A percentile compares a stretch with the other conserved stretches of the same genome.
Conservation (phyloP, 2,888 invertebrate species). For the Watsonalla binaria region DNA sequence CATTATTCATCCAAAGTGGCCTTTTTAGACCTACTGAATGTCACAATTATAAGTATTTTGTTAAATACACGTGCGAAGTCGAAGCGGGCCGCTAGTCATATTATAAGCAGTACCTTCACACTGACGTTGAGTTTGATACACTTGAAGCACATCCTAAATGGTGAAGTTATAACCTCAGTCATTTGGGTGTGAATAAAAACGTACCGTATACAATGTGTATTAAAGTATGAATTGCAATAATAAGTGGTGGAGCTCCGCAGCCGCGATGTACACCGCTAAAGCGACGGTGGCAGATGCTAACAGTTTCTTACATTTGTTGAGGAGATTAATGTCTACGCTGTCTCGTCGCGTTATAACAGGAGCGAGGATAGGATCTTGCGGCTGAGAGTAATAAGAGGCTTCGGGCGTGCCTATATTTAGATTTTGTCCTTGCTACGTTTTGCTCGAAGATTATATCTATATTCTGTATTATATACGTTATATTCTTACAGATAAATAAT, state of each 20-base stretch:
- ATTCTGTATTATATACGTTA: too few relatives aligned
- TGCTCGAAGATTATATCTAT: too few relatives aligned
- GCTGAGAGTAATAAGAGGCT: slow-evolving; percentile 8
- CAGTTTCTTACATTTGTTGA: slow-evolving; percentile 49
- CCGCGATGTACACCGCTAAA: background rate
- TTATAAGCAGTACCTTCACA: too few relatives aligned
- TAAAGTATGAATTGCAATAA: background rate
- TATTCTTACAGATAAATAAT: too few relatives aligned
- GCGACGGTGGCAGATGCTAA: slow-evolving; percentile 34
- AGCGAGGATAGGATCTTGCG: slow-evolving; percentile 18
- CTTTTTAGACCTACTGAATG: too few relatives aligned
- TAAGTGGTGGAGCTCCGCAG: background rate
- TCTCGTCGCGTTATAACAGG: slow-evolving; percentile 33
- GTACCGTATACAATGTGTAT: background rate
- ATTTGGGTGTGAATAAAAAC: background rate
- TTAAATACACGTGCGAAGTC: too few relatives aligned
- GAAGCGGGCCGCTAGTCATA: too few relatives aligned
- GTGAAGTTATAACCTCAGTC: background rate
- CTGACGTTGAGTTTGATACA: too few relatives aligned
- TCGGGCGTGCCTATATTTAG: slow-evolving; percentile 1
- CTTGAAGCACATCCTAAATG: too few relatives aligned
- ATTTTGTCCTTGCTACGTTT: background rate
- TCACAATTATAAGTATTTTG: too few relatives aligned
- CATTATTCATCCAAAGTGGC: too few relatives aligned
- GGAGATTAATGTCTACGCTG: slow-evolving; percentile 56